A percentile compares a stretch with the other conserved stretches of the same genome.
These are phyloP conservation scores for Odontothrips loti DNA, from an alignment of 2,888 invertebrate genomes.

Conservation along the genomic window DNA sequence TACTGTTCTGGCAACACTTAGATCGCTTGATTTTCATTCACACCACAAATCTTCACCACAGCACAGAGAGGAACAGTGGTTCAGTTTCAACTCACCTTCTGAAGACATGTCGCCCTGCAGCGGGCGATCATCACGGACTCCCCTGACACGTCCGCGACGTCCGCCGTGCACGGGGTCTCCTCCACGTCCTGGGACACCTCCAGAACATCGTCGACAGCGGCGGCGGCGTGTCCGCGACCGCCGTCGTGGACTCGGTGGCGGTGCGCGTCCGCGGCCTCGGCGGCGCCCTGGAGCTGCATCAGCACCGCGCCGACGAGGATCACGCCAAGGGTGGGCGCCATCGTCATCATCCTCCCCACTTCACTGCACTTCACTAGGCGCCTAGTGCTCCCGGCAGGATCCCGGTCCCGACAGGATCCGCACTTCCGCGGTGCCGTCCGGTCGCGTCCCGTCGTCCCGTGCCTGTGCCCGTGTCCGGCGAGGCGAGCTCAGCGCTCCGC, in stretches of 20 bases:
- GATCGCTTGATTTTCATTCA: too few species aligned
- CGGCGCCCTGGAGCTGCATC: not conserved
- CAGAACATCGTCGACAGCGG: not conserved
- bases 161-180: not conserved
- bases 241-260: not conserved
- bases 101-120: not conserved
- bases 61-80: too few species aligned
- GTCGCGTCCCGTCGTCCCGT: not conserved
- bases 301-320: not conserved
- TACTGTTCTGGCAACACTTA: too few species aligned
- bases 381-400: not conserved
- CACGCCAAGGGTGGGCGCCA: not conserved
- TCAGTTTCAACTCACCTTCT: constrained; percentile 8
- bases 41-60: too few species aligned
- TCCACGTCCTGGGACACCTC: not conserved
- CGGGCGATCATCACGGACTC: constrained; percentile 9
- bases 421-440: not conserved
- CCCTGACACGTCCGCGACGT: not conserved
- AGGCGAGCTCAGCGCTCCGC: not conserved
- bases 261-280: not conserved
- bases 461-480: too few species aligned
- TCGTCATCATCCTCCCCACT: not conserved
- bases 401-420: not conserved
- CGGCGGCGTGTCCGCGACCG: not conserved
- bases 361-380: too few species aligned